Conservation (phyloP, 2,888 invertebrate genomes). For the Thereva nobilitata region DNA sequence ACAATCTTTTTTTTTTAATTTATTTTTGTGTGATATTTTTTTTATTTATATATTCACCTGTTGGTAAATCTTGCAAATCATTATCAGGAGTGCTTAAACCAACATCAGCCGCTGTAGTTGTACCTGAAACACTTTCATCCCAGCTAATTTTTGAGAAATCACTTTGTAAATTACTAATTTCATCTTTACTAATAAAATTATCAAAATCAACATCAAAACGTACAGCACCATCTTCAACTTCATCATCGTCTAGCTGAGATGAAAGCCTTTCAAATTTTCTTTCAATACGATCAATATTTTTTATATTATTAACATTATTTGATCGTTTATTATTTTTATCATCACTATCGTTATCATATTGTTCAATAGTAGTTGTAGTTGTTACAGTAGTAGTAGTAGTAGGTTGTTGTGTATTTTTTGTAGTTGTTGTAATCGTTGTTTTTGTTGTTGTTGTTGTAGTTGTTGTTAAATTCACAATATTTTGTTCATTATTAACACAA, state of each 20-base stretch:
- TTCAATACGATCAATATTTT: slow-evolving; percentile 51
- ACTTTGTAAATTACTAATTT: slow-evolving; percentile 56
- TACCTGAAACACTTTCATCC: slow-evolving; percentile 57
- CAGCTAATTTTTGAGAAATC: slow-evolving; percentile 59
- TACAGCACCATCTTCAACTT: slow-evolving; percentile 48
- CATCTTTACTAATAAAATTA: slow-evolving; percentile 53
- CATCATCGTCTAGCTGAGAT: slow-evolving; percentile 49
- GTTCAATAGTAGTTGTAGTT: slow-evolving; percentile 12
- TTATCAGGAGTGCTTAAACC: slow-evolving; percentile 57
- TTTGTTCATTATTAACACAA: slow-evolving; percentile 34
- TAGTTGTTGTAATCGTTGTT: not conserved
- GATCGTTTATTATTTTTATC: slow-evolving; percentile 24
- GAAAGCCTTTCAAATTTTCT: slow-evolving; percentile 55
- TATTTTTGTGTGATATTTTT: slow-evolving; percentile 6
- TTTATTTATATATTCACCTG: slow-evolving; percentile 50
- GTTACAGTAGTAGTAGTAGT: slow-evolving; percentile 1
- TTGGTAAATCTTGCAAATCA: slow-evolving; percentile 56
- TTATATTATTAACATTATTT: slow-evolving; percentile 45
- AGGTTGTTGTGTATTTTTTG: not conserved
- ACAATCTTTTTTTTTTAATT: not conserved
- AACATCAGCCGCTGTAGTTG: slow-evolving; percentile 54
- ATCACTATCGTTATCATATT: slow-evolving; percentile 4
- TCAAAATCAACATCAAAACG: slow-evolving; percentile 54
- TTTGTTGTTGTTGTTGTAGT: not conserved
- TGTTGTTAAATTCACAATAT: slow-evolving; percentile 41